phyloP scores from a whole-genome alignment of 2,113 vertebrate species.

The Telmatochromis brachygnathus region DNA sequence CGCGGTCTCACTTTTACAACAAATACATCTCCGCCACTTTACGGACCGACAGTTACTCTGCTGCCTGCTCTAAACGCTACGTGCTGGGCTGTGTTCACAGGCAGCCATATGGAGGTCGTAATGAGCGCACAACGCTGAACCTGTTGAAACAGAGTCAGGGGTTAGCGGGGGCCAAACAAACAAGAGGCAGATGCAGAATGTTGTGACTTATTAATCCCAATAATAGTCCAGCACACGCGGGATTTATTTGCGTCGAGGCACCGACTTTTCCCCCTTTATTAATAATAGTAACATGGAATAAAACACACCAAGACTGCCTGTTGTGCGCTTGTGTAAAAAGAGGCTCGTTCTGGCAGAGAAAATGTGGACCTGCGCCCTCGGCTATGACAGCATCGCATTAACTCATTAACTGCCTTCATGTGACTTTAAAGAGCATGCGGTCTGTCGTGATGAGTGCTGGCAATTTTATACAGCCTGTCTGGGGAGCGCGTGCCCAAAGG shows the following conservation, averaged over 20 bases:
- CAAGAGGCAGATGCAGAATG: constrained; percentile 53
- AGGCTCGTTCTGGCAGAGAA: background rate
- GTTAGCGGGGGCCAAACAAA: constrained; percentile 33
- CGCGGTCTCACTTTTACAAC: constrained; percentile 17
- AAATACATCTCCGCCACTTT: constrained; percentile 37
- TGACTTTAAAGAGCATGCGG: background rate
- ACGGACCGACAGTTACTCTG: constrained; percentile 3
- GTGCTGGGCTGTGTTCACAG: constrained; percentile 22
- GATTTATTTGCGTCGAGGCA: background rate
- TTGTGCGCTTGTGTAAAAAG: background rate
- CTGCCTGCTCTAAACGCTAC: constrained; percentile 13
- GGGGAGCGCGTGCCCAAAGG: constrained; percentile 2
- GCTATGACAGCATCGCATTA: constrained; percentile 17
- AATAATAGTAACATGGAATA: background rate
- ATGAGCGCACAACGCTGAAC: constrained; percentile 60
- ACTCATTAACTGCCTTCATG: constrained; percentile 2
- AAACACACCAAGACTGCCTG: background rate
- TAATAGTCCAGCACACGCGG: constrained; percentile 18
- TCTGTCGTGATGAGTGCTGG: background rate
- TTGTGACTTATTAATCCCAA: constrained; percentile 42
- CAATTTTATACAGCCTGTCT: background rate
- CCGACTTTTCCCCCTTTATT: fast-evolving
- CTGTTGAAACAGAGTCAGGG: constrained; percentile 41
- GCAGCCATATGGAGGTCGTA: constrained; percentile 59
- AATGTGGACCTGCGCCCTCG: background rate